A percentile compares a stretch with the other conserved stretches of the same genome.
phyloP scores from a whole-genome alignment of 53 echinoderm and acorn worm genomes.

The Pentamera pediparva region DNA sequence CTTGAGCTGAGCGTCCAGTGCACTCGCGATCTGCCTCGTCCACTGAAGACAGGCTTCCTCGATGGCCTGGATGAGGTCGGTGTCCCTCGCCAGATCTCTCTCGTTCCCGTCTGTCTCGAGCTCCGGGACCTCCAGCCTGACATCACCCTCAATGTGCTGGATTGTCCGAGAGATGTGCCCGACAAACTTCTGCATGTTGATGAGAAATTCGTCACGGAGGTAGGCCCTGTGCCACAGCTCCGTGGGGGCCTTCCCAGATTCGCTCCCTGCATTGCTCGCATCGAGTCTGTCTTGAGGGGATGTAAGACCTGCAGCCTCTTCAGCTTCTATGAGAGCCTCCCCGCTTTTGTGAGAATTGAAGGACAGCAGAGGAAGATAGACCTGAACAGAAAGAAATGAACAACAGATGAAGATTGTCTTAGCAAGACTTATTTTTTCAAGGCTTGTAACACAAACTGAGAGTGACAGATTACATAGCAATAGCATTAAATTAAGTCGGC shows the following conservation, averaged over 20 bases:
- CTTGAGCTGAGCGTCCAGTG: conserved; percentile 80
- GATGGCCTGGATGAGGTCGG: conserved; percentile 69
- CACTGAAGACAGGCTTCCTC: conserved; percentile 84
- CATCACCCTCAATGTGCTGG: conserved; percentile 99
- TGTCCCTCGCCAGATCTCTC: conserved; percentile 74
- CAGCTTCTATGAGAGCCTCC: conserved; percentile 65
- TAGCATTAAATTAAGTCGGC: too few species aligned
- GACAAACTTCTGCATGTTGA: conserved; percentile 99
- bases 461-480: too few species aligned
- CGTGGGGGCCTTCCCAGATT: conserved; percentile 57
- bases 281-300: conserved; percentile 52
- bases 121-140: conserved; percentile 84
- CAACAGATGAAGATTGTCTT: background rate
- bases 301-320: conserved; percentile 60
- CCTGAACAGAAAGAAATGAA: conserved; percentile 26
- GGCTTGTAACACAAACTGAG: too few species aligned
- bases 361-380: conserved; percentile 90
- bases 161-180: conserved; percentile 92
- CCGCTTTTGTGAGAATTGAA: conserved; percentile 92
- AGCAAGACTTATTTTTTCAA: too few species aligned
- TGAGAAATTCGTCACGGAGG: conserved; percentile 94
- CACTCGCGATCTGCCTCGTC: conserved; percentile 95
- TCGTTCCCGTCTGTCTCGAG: conserved; percentile 71
- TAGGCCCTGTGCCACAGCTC: conserved; percentile 74
- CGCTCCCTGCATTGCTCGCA: conserved; percentile 35